Base-by-base conservation (phyloP, 2,113 vertebrate genomes). In the Cynocephalus volans region DNA sequence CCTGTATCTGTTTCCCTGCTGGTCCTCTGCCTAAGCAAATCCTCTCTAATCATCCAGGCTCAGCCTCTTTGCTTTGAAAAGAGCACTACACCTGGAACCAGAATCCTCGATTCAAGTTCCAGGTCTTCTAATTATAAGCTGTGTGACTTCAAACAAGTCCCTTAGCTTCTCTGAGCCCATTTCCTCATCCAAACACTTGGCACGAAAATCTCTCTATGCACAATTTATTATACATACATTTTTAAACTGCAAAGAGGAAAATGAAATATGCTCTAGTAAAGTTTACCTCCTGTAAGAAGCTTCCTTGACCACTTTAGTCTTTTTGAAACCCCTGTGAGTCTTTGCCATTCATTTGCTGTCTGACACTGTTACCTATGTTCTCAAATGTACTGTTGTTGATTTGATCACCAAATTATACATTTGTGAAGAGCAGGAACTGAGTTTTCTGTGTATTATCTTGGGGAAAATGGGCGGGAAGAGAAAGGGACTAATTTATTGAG, bases 371-470 rank as follows among this genome's bases (percentile, higher is more conserved):
- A 86, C 31, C 14, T 87, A 72, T 70, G 28, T 90, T 58, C 33
- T 97, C 36, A 50, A 69, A 28, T 52, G 15, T 52, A n/a, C 48
- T 69, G 19, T 64, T 64, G 9, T 52, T 92, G 33, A 65, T 95
- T 85, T 48, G 48, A 73, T 92, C n/a, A 93, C 33, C 36, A 28
- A 75, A 94, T 76, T 60, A 75, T 67, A 72, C 5, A 33, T 72
- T 85, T 86, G 54, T 90, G 58, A 92, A 84, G 17, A 84, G 12
- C 23, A 96, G 60, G 50, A 70, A 58, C 31, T 97, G 48, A 67
- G 31, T 92, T 97, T 96, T 92, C 88, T 65, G 18, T 36, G 31
- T 12, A 45, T 94, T 96, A 15, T 62, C 23, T 80, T 58, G 28
- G 18, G 19, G 24, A 8, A 8, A 93, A 23, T 76, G 56, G 52